phyloP scores from a whole-genome alignment of 1,140 invertebrate species.

The Diorhabda elongata region DNA sequence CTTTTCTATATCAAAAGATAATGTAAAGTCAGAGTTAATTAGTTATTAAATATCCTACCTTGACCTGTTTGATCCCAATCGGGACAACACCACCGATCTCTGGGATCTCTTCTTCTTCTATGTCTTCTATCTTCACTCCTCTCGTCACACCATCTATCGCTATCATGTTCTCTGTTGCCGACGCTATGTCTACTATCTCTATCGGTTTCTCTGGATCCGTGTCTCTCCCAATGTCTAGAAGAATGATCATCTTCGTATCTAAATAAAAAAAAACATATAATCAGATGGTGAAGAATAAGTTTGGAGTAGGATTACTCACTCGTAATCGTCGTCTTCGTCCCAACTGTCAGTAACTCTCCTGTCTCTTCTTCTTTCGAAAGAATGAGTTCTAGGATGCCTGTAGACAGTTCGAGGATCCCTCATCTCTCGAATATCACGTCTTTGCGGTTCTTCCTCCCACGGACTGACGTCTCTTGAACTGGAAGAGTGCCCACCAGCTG shows the following conservation, averaged over 20 bases:
- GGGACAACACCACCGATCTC: constrained; percentile 44
- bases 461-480: constrained; percentile 66
- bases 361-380: constrained; percentile 40
- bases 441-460: constrained; percentile 62
- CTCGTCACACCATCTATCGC: constrained; percentile 38
- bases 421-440: constrained; percentile 40
- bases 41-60: constrained; percentile 21
- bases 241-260: constrained; percentile 41
- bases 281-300: background rate
- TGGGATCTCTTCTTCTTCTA: constrained; percentile 33
- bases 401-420: constrained; percentile 40
- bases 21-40: no score
- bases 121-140: constrained; percentile 36
- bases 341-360: constrained; percentile 46
- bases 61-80: constrained; percentile 42
- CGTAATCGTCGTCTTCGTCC: constrained; percentile 55
- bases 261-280: background rate
- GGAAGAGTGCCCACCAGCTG: constrained; percentile 55
- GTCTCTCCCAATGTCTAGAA: constrained; percentile 36
- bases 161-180: constrained; percentile 32
- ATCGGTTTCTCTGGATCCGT: constrained; percentile 34
- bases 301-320: constrained; percentile 39
- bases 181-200: constrained; percentile 30
- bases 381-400: constrained; percentile 34
- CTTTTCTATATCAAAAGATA: constrained; percentile 30